Evolutionary conservation across 2,113 vertebrate species (phyloP).

Genomic region (Ifrita kowaldi): DNA sequence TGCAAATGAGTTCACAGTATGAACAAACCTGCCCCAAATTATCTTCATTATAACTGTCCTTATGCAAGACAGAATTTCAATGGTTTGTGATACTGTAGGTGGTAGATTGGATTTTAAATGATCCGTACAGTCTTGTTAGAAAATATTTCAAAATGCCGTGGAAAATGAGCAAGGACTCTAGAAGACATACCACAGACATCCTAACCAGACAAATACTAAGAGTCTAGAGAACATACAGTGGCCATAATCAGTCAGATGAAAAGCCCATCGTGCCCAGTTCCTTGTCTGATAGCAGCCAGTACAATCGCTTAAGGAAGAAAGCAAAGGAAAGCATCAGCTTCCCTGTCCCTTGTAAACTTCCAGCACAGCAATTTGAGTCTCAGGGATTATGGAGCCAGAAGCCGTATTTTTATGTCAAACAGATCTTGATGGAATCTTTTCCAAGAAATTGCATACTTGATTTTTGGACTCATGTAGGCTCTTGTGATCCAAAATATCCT

Average conservation of each 20-base stretch:
- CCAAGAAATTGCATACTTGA: neutral
- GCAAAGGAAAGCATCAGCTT: neutral
- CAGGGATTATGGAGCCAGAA: neutral
- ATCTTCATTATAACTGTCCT: conserved; percentile 4
- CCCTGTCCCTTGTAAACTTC: neutral
- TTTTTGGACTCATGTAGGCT: neutral
- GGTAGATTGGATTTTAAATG: conserved; percentile 53
- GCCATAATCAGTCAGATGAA: neutral
- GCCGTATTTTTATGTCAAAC: neutral
- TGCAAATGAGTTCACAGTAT: conserved; percentile 27
- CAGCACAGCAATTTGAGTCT: neutral
- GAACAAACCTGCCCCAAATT: conserved; percentile 14
- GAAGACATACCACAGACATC: neutral
- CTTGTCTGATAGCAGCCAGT: neutral
- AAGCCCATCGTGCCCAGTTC: neutral
- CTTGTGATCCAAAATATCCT: neutral
- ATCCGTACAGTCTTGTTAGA: neutral
- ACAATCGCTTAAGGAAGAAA: neutral
- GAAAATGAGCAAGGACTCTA: neutral
- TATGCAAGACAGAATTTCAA: neutral
- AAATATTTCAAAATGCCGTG: neutral
- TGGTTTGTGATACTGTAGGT: neutral
- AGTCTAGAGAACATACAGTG: neutral
- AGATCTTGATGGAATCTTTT: neutral
- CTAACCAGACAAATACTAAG: neutral